Base-by-base conservation (phyloP, 2,797 vertebrate species). In the Acestrorhynchus altus region DNA sequence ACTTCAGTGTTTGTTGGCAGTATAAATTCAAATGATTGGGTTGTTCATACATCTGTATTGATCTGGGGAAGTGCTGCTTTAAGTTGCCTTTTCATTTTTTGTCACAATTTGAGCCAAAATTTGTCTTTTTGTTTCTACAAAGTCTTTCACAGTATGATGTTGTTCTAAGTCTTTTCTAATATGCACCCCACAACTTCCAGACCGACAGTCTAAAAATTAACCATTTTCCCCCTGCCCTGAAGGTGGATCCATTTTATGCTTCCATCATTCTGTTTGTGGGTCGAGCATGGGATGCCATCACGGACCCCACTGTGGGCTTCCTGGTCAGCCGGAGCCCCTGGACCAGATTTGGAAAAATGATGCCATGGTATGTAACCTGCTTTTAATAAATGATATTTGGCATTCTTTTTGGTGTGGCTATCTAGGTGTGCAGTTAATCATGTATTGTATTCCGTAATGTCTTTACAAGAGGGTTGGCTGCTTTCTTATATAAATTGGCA, bases 241-340 rank as follows among this genome's bases (percentile, higher is more conserved):
- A 99, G 98, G 74, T 99, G 88, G 93, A 95, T 57, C 94, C 98
- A 8, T 97, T 96, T 87, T 94, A 94, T 31, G 98, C 98, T 68
- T 99, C 98, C 80, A 96, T 99, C 88, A 98, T 99, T 83, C 89
- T 99, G 12, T 99, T 99, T 42, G 93, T 91, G 78, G 98, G 98
- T 20, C 91, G 97, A 73, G 96, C 95, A 2, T 99, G 98, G 97
- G 98, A 99, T 0, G 98, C 98, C 0, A 1, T 99, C 81, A 99
- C 98, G 0, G 98, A 99, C 81, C 98, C 98, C 64, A 91, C 96
- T 7, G 94, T 99, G 81, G 98, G 98, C 12, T 99, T 97, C 87
- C 95, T 97, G 82, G 94, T 99, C 82, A 99, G 96, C 86, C 94
- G 96, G 79, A 96, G 92, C 39, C 88, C 94, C 0, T 98, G 98